A percentile compares a stretch with the other conserved stretches of the same genome.
Conservation (phyloP, 2,888 invertebrate species). For the Cosmia trapezina region DNA sequence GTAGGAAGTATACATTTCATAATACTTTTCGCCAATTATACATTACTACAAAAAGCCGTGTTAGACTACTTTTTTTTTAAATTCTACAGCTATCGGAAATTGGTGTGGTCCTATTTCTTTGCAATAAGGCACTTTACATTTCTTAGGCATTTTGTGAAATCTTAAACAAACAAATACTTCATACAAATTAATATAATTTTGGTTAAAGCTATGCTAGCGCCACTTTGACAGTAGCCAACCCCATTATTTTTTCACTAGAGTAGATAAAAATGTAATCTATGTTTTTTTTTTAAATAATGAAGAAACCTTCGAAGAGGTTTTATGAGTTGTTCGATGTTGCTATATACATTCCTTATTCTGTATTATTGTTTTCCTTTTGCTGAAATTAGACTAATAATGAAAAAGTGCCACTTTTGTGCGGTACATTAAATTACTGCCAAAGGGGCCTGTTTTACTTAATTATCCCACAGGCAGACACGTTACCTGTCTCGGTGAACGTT, state of each 20-base stretch:
- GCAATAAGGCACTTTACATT: no score
- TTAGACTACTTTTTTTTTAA: no score
- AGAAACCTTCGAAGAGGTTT: neutral
- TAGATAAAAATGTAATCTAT: slow-evolving; percentile 3
- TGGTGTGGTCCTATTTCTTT: no score
- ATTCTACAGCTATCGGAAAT: no score
- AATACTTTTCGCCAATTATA: no score
- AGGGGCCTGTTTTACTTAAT: slow-evolving; percentile 36
- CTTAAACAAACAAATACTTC: no score
- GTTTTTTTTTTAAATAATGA: slow-evolving; percentile 9
- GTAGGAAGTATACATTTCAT: no score
- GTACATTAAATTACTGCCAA: slow-evolving; percentile 23
- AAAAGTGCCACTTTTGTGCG: slow-evolving; percentile 26
- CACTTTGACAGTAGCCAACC: no score
- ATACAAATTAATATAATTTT: no score
- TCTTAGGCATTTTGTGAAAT: no score
- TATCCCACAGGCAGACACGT: slow-evolving; percentile 3
- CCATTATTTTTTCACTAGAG: slow-evolving; percentile 45
- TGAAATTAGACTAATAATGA: slow-evolving; percentile 8
- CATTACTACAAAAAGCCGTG: no score
- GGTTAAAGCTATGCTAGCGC: no score
- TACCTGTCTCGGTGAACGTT: neutral
- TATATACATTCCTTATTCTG: slow-evolving; percentile 15
- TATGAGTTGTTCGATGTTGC: slow-evolving; percentile 6
- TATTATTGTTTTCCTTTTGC: slow-evolving; percentile 23